Base-by-base conservation (phyloP, 2,888 invertebrate species). In the Dioctria linearis region DNA sequence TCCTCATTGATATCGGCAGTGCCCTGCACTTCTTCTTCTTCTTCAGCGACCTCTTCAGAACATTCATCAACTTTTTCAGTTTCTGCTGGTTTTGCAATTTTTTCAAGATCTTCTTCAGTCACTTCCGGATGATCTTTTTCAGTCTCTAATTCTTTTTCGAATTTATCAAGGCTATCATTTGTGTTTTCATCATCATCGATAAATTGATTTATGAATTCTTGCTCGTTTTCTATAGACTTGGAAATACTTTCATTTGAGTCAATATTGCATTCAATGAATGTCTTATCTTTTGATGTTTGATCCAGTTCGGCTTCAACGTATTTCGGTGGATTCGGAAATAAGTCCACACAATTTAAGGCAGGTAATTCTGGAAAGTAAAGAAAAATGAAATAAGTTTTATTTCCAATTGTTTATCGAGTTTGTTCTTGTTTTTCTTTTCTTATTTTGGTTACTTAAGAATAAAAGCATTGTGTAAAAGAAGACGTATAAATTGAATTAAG, bases 311-410 rank as follows among this genome's bases (percentile, higher is more conserved):
- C 57, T 4, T 81, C 79, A 65, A 83, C 80, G 66, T 80, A 80
- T 71, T 82, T 83, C 57, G 85, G 85, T 69, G 84, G 84, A 82
- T 84, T 84, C 63, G 85, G 85, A 80, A 85, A 85, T 37, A 85
- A 78, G 76, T 85, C 85, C 4, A 83, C 83, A 66, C 84, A 83
- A 40, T 83, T 82, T 9, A 84, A 80, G 1, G 83, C 80, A 37
- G 84, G 83, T 43, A 84, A 81, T 63, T 83, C 84, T 84, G 71
- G 79, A 84, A 82, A 46, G 25, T 0, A 25, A 25, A 25, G 25
- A 25, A 25, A 25, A 25, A 25, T 25, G 25, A 25, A 25, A 25
- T 25, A 25, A 25, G 25, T 25, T 25, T 25, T 25, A 25, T 25
- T 25, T 25, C 2, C 0, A 25, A 25, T 25, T 25, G 25, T 25